Base-by-base conservation (phyloP, 2,113 vertebrate species). In the Takifugu bimaculatus region DNA sequence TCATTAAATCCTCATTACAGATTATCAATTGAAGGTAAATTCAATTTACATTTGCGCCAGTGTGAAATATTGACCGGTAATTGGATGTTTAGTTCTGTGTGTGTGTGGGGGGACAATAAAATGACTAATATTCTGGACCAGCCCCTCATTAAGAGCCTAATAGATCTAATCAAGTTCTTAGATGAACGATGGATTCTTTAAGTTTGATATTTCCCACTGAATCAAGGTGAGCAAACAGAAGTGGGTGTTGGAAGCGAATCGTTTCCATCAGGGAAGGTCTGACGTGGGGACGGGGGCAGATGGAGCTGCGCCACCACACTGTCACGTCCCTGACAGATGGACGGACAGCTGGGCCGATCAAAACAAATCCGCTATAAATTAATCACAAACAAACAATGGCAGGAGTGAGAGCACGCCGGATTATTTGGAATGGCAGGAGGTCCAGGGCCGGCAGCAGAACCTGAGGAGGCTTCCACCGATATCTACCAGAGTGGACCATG, bases 381-480 rank as follows among this genome's bases (percentile, higher is more conserved):
- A 86, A 89, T 88, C 78, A 80, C 77, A 70, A 79, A 67, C 78
- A 88, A 87, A 89, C 79, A 88, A 78, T 44, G 72, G 60, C 57
- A 59, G 54, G 44, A 70, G 58, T 54, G 72, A 54, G 68, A 64
- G 35, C 65, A 70, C 49, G 75, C 54, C 29, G 54, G 29, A 72
- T 78, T 64, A 73, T 62, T 43, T 35, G 5, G 13, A 29, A 27
- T 50, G 27, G 45, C 6, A 3, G 12, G 1, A 20, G 20, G 20
- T 20, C 20, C 20, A 20, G 12, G 43, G 43, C 43, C 1, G 4
- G 3, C 3, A 11, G 9, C 42, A 43, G 13, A 43, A 43, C 66
- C 47, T 52, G 51, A 29, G 13, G 39, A 49, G 29, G 20, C 20
- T 20, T 20, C 20, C 2, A 43, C 9, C 14, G 9, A 10, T 10